Percentiles rank a stretch among this genome's conserved stretches.
Evolutionary conservation across 2,888 invertebrate genomes (phyloP).

Genomic region (Nemotelus pantherinus): DNA sequence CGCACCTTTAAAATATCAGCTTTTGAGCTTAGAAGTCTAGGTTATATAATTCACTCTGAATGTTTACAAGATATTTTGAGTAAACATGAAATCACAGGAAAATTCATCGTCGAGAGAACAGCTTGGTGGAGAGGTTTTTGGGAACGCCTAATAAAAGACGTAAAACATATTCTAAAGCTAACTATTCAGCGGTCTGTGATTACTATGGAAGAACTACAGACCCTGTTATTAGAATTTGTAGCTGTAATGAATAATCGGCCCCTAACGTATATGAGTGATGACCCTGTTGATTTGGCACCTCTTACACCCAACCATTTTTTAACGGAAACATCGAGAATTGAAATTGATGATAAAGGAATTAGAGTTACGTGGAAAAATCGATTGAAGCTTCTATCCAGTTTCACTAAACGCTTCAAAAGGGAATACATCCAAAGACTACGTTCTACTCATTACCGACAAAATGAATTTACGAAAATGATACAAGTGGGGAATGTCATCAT

Average conservation of each 20-base stretch:
- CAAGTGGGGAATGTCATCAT: too few relatives aligned
- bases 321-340: neutral
- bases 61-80: too few relatives aligned
- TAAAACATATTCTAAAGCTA: too few relatives aligned
- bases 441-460: too few relatives aligned
- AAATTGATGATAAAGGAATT: neutral
- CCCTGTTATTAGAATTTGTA: neutral
- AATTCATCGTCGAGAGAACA: too few relatives aligned
- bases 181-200: neutral
- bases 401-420: neutral
- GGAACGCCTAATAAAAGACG: too few relatives aligned
- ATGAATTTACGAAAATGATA: too few relatives aligned
- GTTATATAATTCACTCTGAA: too few relatives aligned
- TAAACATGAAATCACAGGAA: too few relatives aligned
- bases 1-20: too few relatives aligned
- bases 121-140: too few relatives aligned
- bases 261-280: neutral
- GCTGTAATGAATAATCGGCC: neutral
- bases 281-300: constrained; percentile 46
- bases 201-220: neutral
- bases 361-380: neutral
- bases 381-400: neutral
- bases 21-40: too few relatives aligned
- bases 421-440: neutral
- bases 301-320: neutral